Evolutionary conservation across 2,113 vertebrate genomes (phyloP).

Genomic region (Mus musculus): DNA sequence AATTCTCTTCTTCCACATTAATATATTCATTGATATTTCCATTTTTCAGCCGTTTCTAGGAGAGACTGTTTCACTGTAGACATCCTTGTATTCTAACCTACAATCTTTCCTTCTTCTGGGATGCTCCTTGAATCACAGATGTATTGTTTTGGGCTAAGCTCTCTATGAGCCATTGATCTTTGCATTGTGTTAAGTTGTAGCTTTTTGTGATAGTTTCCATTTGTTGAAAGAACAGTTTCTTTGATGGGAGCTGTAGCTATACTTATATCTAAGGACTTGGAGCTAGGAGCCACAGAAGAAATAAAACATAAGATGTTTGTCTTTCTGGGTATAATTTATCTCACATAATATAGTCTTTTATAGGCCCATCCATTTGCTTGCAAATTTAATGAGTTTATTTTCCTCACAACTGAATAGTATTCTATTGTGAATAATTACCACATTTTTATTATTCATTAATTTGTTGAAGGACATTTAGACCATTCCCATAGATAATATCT

Average conservation of each 20-base stretch:
- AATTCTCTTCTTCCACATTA: not conserved
- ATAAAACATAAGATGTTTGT: not conserved
- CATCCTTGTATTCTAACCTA: not conserved
- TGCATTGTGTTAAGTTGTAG: not conserved
- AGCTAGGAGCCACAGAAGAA: not conserved
- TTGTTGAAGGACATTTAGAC: not conserved
- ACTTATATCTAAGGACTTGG: not conserved
- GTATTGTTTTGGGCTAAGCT: not conserved
- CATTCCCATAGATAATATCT: not conserved
- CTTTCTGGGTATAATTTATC: not conserved
- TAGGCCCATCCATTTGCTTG: not conserved
- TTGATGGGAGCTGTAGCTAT: not conserved
- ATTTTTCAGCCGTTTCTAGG: not conserved
- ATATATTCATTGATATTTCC: not conserved
- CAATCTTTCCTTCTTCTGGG: not conserved
- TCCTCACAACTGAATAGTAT: not conserved
- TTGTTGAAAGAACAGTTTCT: not conserved
- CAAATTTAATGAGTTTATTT: not conserved
- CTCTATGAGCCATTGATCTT: not conserved
- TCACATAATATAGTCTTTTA: not conserved
- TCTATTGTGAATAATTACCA: not conserved
- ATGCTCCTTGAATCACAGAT: not conserved
- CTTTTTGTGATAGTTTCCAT: not conserved
- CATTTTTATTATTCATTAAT: not conserved
- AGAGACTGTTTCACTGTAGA: not conserved